Percentiles rank a stretch among this genome's conserved stretches.
phyloP scores from a whole-genome alignment of 53 echinoderm and acorn worm species.

The Patiria pectinifera region DNA sequence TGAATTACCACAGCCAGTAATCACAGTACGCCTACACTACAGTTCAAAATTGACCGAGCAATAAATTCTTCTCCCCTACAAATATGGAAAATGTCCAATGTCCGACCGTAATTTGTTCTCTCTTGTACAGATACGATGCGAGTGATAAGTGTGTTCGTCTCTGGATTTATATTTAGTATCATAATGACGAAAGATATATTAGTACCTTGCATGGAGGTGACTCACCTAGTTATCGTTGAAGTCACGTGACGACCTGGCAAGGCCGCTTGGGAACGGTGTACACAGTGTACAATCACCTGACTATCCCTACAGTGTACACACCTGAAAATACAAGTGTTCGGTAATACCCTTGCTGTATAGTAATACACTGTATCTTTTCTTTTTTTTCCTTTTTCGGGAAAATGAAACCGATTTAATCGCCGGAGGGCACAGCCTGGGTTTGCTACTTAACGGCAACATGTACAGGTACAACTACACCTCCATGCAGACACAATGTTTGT shows the following conservation, averaged over 20 bases:
- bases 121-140: too few species aligned
- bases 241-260: neutral
- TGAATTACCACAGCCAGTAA: too few species aligned
- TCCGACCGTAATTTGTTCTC: too few species aligned
- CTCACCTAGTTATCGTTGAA: slow-evolving; percentile 8
- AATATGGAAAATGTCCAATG: too few species aligned
- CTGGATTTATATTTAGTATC: too few species aligned
- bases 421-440: neutral
- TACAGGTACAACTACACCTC: neutral
- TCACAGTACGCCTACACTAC: too few species aligned
- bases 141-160: too few species aligned
- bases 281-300: neutral
- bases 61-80: too few species aligned
- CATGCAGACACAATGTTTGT: too few species aligned
- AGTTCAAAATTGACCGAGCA: too few species aligned
- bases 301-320: neutral
- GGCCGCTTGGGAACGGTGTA: neutral
- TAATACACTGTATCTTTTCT: neutral
- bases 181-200: too few species aligned
- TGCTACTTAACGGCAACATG: neutral
- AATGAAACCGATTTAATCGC: neutral
- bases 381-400: neutral
- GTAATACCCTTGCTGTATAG: neutral
- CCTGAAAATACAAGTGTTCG: neutral
- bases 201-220: neutral